Percentiles rank a stretch among this genome's conserved stretches.
Evolutionary conservation across 1,140 invertebrate species (phyloP).

Genomic region (Aradophagus sp.): DNA sequence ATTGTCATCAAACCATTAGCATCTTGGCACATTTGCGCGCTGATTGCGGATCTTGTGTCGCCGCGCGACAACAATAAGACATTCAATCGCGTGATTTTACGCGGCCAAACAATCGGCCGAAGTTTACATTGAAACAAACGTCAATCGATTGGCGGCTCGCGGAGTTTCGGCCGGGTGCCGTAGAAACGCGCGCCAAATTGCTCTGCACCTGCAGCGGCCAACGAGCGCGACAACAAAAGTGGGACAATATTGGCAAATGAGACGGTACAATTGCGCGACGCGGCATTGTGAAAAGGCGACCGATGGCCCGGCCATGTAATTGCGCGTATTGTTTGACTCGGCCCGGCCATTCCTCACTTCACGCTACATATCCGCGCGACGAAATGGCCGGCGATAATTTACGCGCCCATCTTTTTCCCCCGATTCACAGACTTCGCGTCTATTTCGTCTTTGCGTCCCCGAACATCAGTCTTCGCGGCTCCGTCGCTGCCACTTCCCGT

Average conservation of each 20-base stretch:
- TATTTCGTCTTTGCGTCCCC: conserved; percentile 2
- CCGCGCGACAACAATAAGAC: conserved; percentile 38
- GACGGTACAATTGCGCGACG: conserved; percentile 66
- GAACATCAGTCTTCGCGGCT: conserved; percentile 23
- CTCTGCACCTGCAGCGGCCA: conserved; percentile 47
- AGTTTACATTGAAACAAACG: conserved; percentile 50
- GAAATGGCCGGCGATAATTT: conserved; percentile 44
- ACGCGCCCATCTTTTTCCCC: conserved; percentile 40
- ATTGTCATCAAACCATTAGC: not conserved
- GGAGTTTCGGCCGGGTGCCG: conserved; percentile 11
- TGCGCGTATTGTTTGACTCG: conserved; percentile 59
- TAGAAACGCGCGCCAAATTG: conserved; percentile 50
- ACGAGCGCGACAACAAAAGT: conserved; percentile 65
- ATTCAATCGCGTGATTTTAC: conserved; percentile 42
- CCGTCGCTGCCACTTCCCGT: conserved; percentile 33
- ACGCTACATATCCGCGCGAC: conserved; percentile 44
- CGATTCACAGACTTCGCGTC: conserved; percentile 15
- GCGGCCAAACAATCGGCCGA: conserved; percentile 35
- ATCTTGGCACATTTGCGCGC: conserved; percentile 7
- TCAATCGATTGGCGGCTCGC: conserved; percentile 38
- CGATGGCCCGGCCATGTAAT: conserved; percentile 51
- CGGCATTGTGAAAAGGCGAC: conserved; percentile 54
- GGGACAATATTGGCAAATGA: conserved; percentile 75
- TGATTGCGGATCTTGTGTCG: conserved; percentile 21
- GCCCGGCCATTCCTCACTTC: conserved; percentile 47